A percentile compares a stretch with the other conserved stretches of the same genome.
Evolutionary conservation across 2,113 vertebrate genomes (phyloP).

Genomic region (Cyprinodon tularosa): DNA sequence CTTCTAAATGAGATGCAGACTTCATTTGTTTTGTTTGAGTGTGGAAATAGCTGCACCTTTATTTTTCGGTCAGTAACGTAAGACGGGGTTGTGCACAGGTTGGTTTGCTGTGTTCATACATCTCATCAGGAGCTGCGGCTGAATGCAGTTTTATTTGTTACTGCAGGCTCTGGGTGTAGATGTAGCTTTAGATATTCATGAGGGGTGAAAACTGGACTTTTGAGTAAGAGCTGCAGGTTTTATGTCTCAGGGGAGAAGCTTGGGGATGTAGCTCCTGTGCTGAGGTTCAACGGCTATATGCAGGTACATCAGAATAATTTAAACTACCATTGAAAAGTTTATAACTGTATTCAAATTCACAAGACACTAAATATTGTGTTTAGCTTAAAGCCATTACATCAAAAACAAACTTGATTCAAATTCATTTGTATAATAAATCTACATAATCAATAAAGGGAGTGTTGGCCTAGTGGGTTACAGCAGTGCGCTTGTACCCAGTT

Average conservation of each 20-base stretch:
- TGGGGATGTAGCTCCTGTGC: not conserved
- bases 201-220: not conserved
- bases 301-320: not conserved
- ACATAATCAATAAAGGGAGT: no score
- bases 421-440: no score
- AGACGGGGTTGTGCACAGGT: not conserved
- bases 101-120: not conserved
- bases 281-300: not conserved
- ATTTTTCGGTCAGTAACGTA: not conserved
- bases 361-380: not conserved
- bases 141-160: conserved; percentile 27
- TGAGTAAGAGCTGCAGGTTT: not conserved
- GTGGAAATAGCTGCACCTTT: not conserved
- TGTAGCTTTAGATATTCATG: conserved; percentile 35
- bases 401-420: no score
- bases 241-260: not conserved
- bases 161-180: conserved; percentile 17
- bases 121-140: not conserved
- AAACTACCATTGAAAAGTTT: not conserved
- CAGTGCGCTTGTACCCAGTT: no score
- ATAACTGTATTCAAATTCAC: not conserved
- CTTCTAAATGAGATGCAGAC: conserved; percentile 45
- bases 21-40: conserved; percentile 53
- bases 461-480: no score
- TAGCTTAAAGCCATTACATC: no score